Evolutionary conservation across 2,888 invertebrate genomes (phyloP).

Genomic region (Cynaeus angustus): DNA sequence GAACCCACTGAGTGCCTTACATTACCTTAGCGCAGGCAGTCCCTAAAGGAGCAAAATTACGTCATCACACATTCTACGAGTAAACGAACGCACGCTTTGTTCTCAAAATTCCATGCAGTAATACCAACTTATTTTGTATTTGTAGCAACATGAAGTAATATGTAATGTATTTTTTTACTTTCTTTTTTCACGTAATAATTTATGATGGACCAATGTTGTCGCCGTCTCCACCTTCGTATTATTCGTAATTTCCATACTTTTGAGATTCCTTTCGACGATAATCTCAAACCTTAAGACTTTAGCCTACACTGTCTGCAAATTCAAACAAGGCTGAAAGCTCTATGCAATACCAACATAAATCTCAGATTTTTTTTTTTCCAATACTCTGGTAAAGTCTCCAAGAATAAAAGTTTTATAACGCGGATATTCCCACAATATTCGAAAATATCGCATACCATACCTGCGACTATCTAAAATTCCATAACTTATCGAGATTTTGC

Average conservation of each 20-base stretch:
- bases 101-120: too few species aligned
- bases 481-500: conserved; percentile 76
- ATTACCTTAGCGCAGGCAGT: too few species aligned
- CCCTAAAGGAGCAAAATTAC: too few species aligned
- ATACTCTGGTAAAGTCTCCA: conserved; percentile 75
- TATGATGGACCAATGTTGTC: not conserved
- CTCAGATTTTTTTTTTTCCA: too few species aligned
- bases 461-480: conserved; percentile 76
- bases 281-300: conserved; percentile 74
- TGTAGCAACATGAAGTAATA: too few species aligned
- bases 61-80: too few species aligned
- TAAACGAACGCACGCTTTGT: too few species aligned
- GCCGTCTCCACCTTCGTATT: not conserved
- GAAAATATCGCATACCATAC: conserved; percentile 77
- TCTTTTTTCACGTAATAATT: conserved; percentile 5
- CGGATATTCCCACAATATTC: conserved; percentile 77
- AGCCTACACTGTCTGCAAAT: conserved; percentile 70
- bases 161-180: too few species aligned
- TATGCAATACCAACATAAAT: conserved; percentile 76
- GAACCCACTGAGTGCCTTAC: too few species aligned
- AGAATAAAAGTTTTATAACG: conserved; percentile 80
- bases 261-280: conserved; percentile 62
- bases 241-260: not conserved
- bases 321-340: conserved; percentile 71
- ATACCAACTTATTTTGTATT: too few species aligned